Conservation (phyloP, 2,797 vertebrate genomes). For the Enteromius viviparus region DNA sequence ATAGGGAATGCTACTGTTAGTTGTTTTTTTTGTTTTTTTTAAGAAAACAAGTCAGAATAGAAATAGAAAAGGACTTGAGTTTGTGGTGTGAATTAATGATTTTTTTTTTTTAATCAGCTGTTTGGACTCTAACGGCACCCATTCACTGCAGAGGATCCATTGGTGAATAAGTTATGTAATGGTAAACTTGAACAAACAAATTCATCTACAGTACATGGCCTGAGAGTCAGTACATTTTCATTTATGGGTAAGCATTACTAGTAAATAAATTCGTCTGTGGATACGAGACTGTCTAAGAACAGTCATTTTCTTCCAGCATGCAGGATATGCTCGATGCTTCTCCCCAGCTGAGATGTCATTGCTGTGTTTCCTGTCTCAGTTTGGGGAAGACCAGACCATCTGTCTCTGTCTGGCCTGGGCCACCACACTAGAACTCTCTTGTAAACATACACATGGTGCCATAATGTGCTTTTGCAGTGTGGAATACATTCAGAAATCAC, state of each 20-base stretch:
- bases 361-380: slow-evolving; percentile 56
- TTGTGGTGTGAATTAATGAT: neutral
- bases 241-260: neutral
- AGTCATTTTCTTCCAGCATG: slow-evolving; percentile 11
- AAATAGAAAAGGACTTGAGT: neutral
- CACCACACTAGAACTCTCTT: slow-evolving; percentile 13
- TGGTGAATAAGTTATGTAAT: neutral
- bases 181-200: neutral
- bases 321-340: slow-evolving; percentile 39
- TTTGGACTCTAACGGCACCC: neutral
- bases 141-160: neutral
- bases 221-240: neutral
- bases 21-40: no score
- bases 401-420: slow-evolving; percentile 48
- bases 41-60: neutral
- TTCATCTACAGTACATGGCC: neutral
- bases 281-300: neutral
- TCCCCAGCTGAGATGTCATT: slow-evolving; percentile 52
- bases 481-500: neutral
- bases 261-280: neutral
- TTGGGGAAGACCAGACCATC: slow-evolving; percentile 57
- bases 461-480: slow-evolving; percentile 12
- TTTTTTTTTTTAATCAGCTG: neutral
- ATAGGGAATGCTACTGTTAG: no score
- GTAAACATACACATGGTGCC: slow-evolving; percentile 11